Percentiles rank a stretch among this genome's conserved stretches.
These are phyloP conservation scores for Acanthosoma haemorrhoidale DNA, from an alignment of 2,888 invertebrate genomes.

Conservation along the genomic window DNA sequence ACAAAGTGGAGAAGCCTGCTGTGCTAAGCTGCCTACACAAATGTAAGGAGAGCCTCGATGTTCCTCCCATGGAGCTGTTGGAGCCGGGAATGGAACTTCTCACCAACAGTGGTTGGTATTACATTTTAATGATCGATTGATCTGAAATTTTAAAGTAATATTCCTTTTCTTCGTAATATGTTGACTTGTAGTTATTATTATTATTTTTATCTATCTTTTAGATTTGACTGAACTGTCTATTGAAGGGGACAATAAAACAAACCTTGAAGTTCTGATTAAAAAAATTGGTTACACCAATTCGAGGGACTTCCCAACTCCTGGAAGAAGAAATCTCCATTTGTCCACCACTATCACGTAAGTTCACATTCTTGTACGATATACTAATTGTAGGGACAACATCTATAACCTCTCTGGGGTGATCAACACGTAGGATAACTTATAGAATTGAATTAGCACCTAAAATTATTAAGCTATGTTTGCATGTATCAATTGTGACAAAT, in stretches of 20 bases:
- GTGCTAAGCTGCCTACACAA: conserved; percentile 72
- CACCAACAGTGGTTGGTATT: conserved; percentile 54
- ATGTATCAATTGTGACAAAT: too few relatives aligned
- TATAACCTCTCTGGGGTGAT: too few relatives aligned
- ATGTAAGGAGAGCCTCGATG: conserved; percentile 74
- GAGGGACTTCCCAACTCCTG: conserved; percentile 89
- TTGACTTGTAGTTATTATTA: too few relatives aligned
- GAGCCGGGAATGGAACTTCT: conserved; percentile 73
- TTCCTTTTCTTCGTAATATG: neutral
- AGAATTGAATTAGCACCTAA: too few relatives aligned
- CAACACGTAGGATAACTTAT: too few relatives aligned
- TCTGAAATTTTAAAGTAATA: neutral
- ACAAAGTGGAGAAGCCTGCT: conserved; percentile 66
- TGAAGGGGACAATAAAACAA: conserved; percentile 83
- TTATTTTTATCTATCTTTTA: conserved; percentile 41
- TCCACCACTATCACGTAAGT: conserved; percentile 71
- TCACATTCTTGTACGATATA: too few relatives aligned
- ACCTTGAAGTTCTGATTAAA: conserved; percentile 78
- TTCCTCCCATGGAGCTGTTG: conserved; percentile 67
- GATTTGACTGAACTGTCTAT: conserved; percentile 85
- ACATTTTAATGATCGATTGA: neutral
- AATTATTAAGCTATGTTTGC: too few relatives aligned
- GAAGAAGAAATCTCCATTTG: conserved; percentile 77
- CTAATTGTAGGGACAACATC: too few relatives aligned
- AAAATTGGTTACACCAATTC: conserved; percentile 89